These are phyloP conservation scores for Rhingia rostrata DNA, from an alignment of 2,888 invertebrate species.

Conservation along the genomic window DNA sequence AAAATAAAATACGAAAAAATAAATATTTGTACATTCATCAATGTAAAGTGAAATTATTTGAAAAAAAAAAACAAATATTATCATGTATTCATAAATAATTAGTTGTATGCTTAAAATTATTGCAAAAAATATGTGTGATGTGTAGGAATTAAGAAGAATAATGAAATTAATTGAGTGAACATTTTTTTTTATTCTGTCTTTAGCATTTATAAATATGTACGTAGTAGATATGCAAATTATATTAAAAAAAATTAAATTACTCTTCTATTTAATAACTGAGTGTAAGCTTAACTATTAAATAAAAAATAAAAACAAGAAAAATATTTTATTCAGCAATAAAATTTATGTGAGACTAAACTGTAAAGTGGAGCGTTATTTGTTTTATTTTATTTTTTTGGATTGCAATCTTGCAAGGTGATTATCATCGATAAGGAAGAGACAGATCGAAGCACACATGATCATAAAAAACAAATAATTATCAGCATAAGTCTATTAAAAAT, in stretches of 20 bases:
- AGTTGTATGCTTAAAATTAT: slow-evolving; percentile 29
- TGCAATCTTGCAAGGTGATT: too few species aligned
- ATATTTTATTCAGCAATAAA: slow-evolving; percentile 67
- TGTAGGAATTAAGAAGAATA: slow-evolving; percentile 16
- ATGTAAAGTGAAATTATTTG: not conserved
- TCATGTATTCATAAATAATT: slow-evolving; percentile 3
- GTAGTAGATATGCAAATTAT: slow-evolving; percentile 59
- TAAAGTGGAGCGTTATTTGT: not conserved
- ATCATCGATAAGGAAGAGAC: too few species aligned
- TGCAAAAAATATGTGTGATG: slow-evolving; percentile 52
- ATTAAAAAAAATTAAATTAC: slow-evolving; percentile 15
- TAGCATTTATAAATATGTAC: slow-evolving; percentile 61
- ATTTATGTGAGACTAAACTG: slow-evolving; percentile 68
- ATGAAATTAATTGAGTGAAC: slow-evolving; percentile 63
- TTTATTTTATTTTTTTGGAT: not conserved
- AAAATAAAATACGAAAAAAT: slow-evolving; percentile 24
- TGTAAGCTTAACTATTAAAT: slow-evolving; percentile 38
- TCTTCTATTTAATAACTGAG: slow-evolving; percentile 21
- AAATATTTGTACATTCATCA: slow-evolving; percentile 8
- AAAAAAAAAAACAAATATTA: slow-evolving; percentile 1
- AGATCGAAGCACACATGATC: too few species aligned
- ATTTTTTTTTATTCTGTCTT: slow-evolving; percentile 19
- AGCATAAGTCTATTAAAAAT: too few species aligned
- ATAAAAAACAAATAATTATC: too few species aligned
- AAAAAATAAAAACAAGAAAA: slow-evolving; percentile 21